Evolutionary conservation across 2,888 invertebrate species (phyloP), one percentile per base, ranked within the genome.

Genomic region (Callyntrura guangdongensis): DNA sequence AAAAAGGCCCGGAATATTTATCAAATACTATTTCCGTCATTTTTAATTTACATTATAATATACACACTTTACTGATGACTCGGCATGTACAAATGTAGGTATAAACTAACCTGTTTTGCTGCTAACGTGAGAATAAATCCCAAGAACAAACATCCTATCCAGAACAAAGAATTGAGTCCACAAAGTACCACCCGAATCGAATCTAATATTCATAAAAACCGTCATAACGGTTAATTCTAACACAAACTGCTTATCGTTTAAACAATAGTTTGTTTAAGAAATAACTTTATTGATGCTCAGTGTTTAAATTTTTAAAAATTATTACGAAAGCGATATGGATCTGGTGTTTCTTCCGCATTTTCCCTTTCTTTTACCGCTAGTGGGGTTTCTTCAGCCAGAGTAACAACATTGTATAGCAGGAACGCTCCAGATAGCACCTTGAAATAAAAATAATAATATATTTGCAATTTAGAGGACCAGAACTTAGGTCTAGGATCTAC

Each of bases 1-100:
- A 56, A n/a, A 14, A 56, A 47, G 22, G 67, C 67, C 3, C 47
- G 47, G 56, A 14, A 56, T 36, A 36, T 11, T 20, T n/a, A 14
- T 3, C 67, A 27, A 20, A 11, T 59, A 0, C 36, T 61, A 36
- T 69, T 69, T 2, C 6, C 17, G 36, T 27, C 27, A 25, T 27
- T 69, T 69, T 45, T 61, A 2, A 20, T 53, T 53, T n/a, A n/a
- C n/a, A n/a, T n/a, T n/a, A n/a, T n/a, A n/a, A n/a, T n/a, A n/a
- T n/a, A n/a, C n/a, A n/a, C n/a, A n/a, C n/a, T n/a, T n/a, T n/a
- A n/a, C n/a, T n/a, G n/a, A n/a, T n/a, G n/a, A n/a, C n/a, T n/a
- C n/a, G n/a, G 36, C 25, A 27, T 27, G 27, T 67, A 59, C 97
- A 97, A 0, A 96, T 97, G 94, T 98, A 97, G 96, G 36, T 14